phyloP scores from a whole-genome alignment of 1,140 invertebrate species.

The Ceratitis capitata region DNA sequence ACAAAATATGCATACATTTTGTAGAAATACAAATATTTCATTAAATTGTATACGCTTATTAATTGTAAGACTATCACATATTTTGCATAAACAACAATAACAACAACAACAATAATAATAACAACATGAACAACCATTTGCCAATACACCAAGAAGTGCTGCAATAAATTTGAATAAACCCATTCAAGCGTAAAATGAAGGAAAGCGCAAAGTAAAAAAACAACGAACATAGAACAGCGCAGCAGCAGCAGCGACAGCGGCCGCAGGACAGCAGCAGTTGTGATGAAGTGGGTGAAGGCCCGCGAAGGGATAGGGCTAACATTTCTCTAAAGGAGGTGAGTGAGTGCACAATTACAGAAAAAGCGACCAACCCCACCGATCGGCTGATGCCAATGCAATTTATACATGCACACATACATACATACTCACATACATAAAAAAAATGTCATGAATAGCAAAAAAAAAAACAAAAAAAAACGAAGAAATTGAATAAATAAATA shows the following conservation, averaged over 20 bases:
- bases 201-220: not conserved
- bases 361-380: not conserved
- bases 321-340: conserved; percentile 9
- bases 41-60: conserved; percentile 17
- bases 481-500: not conserved
- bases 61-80: not conserved
- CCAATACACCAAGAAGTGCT: not conserved
- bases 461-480: not conserved
- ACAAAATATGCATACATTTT: not conserved
- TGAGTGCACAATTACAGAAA: conserved; percentile 16
- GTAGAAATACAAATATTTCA: not conserved
- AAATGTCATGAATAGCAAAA: no score
- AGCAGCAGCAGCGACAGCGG: not conserved
- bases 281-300: no score
- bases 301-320: no score
- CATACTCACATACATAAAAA: no score
- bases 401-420: not conserved
- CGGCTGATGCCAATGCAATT: not conserved
- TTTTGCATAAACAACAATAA: not conserved
- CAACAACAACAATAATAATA: not conserved
- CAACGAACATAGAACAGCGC: not conserved
- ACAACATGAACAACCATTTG: not conserved
- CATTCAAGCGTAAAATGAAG: not conserved
- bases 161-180: conserved; percentile 19
- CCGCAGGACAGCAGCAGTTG: not conserved